These are phyloP conservation scores for Myrmophylax atrothorax DNA, from an alignment of 2,113 vertebrate genomes.

Conservation along the genomic window DNA sequence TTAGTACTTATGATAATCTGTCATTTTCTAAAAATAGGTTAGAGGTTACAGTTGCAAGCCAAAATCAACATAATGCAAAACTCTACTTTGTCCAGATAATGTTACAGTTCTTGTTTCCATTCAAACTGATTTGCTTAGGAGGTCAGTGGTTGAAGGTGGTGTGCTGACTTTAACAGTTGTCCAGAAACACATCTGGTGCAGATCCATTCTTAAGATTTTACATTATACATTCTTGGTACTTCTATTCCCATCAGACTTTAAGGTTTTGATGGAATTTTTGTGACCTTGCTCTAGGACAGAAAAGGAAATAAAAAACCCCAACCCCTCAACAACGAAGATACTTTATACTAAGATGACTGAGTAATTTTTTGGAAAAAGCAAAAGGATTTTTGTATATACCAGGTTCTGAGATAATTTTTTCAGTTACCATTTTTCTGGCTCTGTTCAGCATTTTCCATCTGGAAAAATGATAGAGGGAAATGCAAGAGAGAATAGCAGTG, in stretches of 20 bases:
- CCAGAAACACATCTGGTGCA: neutral
- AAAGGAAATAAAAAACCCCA: neutral
- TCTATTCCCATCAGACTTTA: neutral
- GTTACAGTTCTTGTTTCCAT: neutral
- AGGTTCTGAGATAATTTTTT: conserved; percentile 9
- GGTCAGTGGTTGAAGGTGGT: neutral
- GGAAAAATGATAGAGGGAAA: conserved; percentile 55
- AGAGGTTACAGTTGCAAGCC: neutral
- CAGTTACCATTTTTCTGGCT: conserved; percentile 30
- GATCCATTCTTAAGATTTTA: neutral
- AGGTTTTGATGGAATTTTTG: neutral
- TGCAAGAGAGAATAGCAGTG: conserved; percentile 55
- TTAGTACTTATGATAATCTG: neutral
- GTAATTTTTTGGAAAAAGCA: neutral
- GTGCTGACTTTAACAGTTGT: neutral
- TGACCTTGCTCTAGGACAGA: neutral
- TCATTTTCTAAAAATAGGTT: neutral
- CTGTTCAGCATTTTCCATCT: conserved; percentile 53
- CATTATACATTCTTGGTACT: neutral
- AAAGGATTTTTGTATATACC: neutral
- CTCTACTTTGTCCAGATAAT: neutral
- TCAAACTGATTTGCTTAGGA: neutral
- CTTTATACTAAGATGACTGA: neutral
- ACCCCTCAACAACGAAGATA: neutral
- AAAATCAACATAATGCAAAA: neutral